Conservation (phyloP, 1,140 invertebrate genomes). For the Drosophila watanabei region DNA sequence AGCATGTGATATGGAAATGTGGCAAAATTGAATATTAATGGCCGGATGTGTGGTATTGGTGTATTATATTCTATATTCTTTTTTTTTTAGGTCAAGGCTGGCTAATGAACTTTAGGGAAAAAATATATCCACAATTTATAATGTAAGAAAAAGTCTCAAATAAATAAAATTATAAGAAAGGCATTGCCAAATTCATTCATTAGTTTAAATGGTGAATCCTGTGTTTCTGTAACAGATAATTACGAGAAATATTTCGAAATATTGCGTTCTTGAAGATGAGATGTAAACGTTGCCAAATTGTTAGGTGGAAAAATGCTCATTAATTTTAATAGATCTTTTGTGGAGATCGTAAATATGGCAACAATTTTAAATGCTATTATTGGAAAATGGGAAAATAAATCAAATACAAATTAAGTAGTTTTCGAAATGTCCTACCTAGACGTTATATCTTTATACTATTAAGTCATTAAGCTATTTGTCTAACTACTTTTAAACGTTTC, state of each 20-base stretch:
- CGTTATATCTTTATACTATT: too few relatives aligned
- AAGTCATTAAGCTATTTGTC: neutral
- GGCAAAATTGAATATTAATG: constrained; percentile 35
- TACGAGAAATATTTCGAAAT: neutral
- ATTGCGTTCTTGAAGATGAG: neutral
- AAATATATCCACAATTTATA: neutral
- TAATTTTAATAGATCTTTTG: constrained; percentile 12
- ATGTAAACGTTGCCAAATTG: constrained; percentile 2
- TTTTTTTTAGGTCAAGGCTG: constrained; percentile 32
- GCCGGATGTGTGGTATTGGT: neutral
- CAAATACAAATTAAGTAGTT: neutral
- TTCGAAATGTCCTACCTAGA: neutral
- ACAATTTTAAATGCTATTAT: too few relatives aligned
- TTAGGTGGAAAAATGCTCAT: constrained; percentile 4
- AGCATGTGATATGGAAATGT: constrained; percentile 28
- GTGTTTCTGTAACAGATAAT: neutral
- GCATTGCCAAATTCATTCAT: constrained; percentile 2
- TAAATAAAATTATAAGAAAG: neutral
- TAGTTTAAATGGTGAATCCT: neutral
- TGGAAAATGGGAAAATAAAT: neutral
- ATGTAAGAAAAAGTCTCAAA: too few relatives aligned
- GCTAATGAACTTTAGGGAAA: constrained; percentile 6
- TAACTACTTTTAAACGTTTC: neutral
- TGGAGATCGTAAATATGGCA: neutral
- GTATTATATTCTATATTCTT: neutral